Evolutionary conservation across 2,113 vertebrate genomes (phyloP).

Genomic region (Sphaerodactylus townsendi): DNA sequence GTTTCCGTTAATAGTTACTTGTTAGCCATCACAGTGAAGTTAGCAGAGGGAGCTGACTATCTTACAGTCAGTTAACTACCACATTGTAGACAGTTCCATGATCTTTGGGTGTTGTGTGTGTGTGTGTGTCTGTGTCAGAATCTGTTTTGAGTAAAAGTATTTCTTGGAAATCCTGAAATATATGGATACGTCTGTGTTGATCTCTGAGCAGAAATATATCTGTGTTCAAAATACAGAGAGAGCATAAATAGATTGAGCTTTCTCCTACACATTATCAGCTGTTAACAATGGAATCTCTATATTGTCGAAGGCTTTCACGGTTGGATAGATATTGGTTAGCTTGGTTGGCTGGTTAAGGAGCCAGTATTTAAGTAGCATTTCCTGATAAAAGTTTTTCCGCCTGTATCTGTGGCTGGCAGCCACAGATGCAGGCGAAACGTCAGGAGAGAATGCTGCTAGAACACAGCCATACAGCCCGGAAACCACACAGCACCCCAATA

Average conservation of each 20-base stretch:
- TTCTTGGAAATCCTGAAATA: neutral
- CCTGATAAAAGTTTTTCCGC: no score
- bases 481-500: no score
- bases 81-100: neutral
- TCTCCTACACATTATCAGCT: neutral
- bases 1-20: neutral
- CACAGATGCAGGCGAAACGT: no score
- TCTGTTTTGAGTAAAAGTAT: neutral
- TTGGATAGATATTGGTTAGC: no score
- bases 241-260: neutral
- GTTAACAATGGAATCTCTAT: neutral
- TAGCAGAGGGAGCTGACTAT: neutral
- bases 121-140: neutral
- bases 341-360: no score
- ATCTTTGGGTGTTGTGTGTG: neutral
- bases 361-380: no score
- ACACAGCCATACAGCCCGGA: no score
- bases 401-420: no score
- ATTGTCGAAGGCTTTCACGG: no score
- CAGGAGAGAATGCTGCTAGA: no score
- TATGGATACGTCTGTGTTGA: neutral
- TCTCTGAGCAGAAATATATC: neutral
- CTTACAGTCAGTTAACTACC: neutral
- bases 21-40: neutral
- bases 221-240: no score